Conservation (phyloP, 2,113 vertebrate species). For the Entomyzon cyanotis region DNA sequence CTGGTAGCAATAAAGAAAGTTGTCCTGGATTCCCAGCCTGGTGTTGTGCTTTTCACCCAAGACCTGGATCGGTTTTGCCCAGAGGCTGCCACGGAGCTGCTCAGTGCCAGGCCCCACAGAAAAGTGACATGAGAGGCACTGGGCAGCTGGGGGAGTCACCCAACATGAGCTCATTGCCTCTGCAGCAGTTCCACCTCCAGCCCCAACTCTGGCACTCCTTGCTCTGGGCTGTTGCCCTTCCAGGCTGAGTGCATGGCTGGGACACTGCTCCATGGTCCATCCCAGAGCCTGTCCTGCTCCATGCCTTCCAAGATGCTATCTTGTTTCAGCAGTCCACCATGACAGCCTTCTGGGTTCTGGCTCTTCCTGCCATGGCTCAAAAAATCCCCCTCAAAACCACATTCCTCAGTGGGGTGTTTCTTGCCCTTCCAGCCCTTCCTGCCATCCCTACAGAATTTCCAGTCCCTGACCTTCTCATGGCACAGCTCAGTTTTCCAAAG, state of each 20-base stretch:
- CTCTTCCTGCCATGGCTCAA: neutral
- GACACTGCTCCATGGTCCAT: neutral
- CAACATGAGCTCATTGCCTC: rapidly evolving
- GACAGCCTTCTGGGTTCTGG: rapidly evolving
- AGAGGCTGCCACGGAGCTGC: neutral
- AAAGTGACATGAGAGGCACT: rapidly evolving
- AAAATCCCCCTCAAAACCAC: neutral
- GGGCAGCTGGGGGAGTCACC: neutral
- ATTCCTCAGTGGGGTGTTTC: neutral
- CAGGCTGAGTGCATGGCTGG: neutral
- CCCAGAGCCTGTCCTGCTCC: neutral
- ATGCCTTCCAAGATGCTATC: rapidly evolving
- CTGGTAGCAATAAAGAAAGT: conserved; percentile 86
- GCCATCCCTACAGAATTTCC: rapidly evolving
- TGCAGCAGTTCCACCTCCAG: neutral
- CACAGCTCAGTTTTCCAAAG: rapidly evolving
- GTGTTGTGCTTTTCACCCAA: neutral
- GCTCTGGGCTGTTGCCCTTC: neutral
- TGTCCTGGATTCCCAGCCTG: conserved; percentile 68
- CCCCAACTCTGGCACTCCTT: neutral
- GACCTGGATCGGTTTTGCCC: neutral
- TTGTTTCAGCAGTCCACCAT: rapidly evolving
- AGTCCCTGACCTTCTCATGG: neutral
- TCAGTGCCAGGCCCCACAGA: neutral
- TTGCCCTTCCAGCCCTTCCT: neutral